Percentiles rank a stretch among this genome's conserved stretches.
These are phyloP conservation scores for Aplocera efformata DNA, from an alignment of 2,888 invertebrate genomes.

Conservation along the genomic window DNA sequence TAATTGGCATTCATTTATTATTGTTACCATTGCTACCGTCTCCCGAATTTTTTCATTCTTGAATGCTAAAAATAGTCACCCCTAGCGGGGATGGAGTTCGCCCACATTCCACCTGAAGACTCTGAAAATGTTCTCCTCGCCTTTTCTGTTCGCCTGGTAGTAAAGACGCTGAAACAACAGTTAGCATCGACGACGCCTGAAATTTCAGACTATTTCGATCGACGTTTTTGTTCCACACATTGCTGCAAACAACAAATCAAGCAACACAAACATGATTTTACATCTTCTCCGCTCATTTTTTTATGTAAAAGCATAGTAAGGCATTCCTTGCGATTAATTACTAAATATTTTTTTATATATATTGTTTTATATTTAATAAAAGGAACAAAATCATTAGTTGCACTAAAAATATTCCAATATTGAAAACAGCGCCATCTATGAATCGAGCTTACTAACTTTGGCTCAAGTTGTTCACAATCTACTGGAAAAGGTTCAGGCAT, in stretches of 20 bases:
- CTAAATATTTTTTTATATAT: too few relatives aligned
- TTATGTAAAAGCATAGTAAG: too few relatives aligned
- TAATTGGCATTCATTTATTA: too few relatives aligned
- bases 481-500: too few relatives aligned
- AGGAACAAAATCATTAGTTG: too few relatives aligned
- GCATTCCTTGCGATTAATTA: too few relatives aligned
- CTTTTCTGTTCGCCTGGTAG: conserved; percentile 52
- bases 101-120: conserved; percentile 10
- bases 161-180: conserved; percentile 61
- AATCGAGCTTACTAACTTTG: too few relatives aligned
- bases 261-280: too few relatives aligned
- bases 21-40: background rate
- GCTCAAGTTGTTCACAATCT: too few relatives aligned
- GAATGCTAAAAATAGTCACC: background rate
- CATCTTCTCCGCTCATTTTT: too few relatives aligned
- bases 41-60: conserved; percentile 1
- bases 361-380: too few relatives aligned
- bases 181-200: conserved; percentile 50
- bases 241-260: background rate
- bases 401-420: background rate
- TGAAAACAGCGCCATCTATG: conserved; percentile 7
- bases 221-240: background rate
- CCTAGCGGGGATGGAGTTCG: background rate
- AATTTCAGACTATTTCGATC: conserved; percentile 25
- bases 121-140: conserved; percentile 51